A percentile compares a stretch with the other conserved stretches of the same genome.
phyloP scores from a whole-genome alignment of 2,888 invertebrate genomes.

The Chaetogeoica ovagalla region DNA sequence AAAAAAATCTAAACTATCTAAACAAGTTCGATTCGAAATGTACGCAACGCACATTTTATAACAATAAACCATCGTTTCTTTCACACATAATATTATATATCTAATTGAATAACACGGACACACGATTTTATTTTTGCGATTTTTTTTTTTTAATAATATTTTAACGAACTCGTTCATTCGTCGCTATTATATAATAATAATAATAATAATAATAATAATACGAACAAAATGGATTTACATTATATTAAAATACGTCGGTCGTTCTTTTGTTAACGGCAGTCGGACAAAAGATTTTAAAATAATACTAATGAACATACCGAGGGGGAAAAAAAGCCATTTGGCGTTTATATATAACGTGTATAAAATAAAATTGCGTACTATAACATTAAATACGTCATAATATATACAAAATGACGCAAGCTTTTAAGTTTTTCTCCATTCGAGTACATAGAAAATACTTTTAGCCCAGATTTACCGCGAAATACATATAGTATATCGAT shows the following conservation, averaged over 20 bases:
- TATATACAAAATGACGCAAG: no score
- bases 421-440: not conserved
- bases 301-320: no score
- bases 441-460: not conserved
- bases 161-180: constrained; percentile 1
- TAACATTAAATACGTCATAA: not conserved
- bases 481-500: not conserved
- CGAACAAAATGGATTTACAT: not conserved
- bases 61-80: no score
- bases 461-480: not conserved
- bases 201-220: not conserved
- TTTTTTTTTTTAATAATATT: not conserved
- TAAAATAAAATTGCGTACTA: constrained; percentile 10
- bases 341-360: not conserved
- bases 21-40: not conserved
- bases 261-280: constrained; percentile 4
- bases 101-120: not conserved
- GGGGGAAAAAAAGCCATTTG: not conserved
- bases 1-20: not conserved
- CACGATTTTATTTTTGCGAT: not conserved
- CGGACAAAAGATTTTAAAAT: not conserved
- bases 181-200: not conserved
- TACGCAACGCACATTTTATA: not conserved
- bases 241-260: not conserved
- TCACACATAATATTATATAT: no score